phyloP scores from a whole-genome alignment of 1,140 invertebrate species.

The Galendromus occidentalis region DNA sequence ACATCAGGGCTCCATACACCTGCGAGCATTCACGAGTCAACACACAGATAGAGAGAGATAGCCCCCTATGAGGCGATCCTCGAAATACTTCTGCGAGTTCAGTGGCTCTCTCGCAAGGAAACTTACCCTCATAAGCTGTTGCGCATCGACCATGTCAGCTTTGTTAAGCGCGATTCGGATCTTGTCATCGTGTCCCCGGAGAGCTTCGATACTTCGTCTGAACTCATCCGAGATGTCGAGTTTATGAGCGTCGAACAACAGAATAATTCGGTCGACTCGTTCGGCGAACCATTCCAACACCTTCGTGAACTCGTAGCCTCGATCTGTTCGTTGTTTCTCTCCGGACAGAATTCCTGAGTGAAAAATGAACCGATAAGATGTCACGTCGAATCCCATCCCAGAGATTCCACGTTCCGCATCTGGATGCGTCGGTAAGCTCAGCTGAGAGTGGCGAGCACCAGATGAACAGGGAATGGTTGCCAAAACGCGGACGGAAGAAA shows the following conservation, averaged over 20 bases:
- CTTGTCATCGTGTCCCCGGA: conserved; percentile 47
- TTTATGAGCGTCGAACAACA: conserved; percentile 53
- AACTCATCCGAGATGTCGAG: conserved; percentile 55
- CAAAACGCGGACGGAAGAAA: too few species aligned
- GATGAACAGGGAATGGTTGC: too few species aligned
- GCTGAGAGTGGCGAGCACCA: too few species aligned
- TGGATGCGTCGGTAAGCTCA: too few species aligned
- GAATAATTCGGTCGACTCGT: conserved; percentile 46
- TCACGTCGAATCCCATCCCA: too few species aligned
- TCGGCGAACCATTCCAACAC: conserved; percentile 56
- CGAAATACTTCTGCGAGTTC: too few species aligned
- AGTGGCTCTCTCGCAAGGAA: not conserved
- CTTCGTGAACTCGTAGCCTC: conserved; percentile 45
- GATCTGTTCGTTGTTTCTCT: conserved; percentile 37
- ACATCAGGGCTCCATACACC: conserved; percentile 52
- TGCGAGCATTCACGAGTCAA: not conserved
- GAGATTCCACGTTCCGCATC: too few species aligned
- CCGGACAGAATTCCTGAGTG: conserved; percentile 34
- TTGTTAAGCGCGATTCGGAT: conserved; percentile 51
- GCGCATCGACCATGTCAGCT: conserved; percentile 50
- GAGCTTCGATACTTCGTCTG: conserved; percentile 39
- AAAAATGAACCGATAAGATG: not conserved
- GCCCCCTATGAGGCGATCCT: not conserved
- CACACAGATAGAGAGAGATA: not conserved
- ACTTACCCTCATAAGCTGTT: conserved; percentile 43